Conservation (phyloP, 2,797 vertebrate species). For the Ctenosaura bakeri region DNA sequence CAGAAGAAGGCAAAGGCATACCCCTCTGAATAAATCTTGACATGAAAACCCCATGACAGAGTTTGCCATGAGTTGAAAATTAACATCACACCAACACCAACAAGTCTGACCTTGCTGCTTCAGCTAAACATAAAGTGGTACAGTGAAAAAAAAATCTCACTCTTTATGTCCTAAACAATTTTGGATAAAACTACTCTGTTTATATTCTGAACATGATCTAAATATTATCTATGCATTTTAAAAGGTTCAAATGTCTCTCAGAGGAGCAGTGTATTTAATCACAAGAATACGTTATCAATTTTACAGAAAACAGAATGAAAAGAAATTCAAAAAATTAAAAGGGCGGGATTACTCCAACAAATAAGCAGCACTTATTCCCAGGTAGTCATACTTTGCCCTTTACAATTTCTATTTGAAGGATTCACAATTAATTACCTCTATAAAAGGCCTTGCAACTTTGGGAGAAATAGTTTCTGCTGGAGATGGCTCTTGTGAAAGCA, state of each 20-base stretch:
- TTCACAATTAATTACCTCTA: conserved; percentile 81
- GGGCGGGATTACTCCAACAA: background rate
- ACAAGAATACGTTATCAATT: background rate
- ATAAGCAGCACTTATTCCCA: background rate
- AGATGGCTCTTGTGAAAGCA: conserved; percentile 96
- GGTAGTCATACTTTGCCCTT: background rate
- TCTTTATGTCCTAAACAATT: background rate
- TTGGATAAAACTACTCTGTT: background rate
- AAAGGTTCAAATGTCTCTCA: background rate
- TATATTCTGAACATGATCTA: background rate
- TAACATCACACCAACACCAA: background rate
- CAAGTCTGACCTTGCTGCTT: background rate
- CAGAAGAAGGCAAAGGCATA: too few relatives aligned
- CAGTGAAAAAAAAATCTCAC: background rate
- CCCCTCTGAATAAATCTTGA: too few relatives aligned
- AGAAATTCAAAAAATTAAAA: background rate
- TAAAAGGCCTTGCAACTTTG: conserved; percentile 94
- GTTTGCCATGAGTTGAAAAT: too few relatives aligned
- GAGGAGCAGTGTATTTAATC: background rate
- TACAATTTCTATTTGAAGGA: background rate
- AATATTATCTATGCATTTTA: background rate
- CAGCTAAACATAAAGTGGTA: background rate
- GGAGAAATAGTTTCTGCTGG: conserved; percentile 94
- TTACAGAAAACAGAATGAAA: background rate
- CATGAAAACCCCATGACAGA: too few relatives aligned